Evolutionary conservation across 2,888 invertebrate species (phyloP).

Genomic region (Drosophila nr. fundita): DNA sequence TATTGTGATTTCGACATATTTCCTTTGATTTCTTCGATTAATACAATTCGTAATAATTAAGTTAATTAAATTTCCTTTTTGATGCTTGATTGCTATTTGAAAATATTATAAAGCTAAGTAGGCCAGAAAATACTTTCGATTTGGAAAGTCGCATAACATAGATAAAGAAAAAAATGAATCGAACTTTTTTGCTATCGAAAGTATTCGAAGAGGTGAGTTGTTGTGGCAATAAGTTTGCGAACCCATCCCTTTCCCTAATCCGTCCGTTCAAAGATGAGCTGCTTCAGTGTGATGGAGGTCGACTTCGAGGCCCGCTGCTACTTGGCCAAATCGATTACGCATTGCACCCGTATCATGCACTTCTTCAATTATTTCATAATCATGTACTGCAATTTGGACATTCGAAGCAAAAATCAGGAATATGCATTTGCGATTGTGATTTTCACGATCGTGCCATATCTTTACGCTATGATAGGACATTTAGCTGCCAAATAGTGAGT

Average conservation of each 20-base stretch:
- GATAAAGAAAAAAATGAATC: background rate
- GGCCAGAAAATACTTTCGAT: too few species aligned
- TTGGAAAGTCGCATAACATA: too few species aligned
- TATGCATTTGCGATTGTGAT: background rate
- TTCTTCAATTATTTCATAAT: constrained; percentile 40
- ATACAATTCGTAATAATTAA: too few species aligned
- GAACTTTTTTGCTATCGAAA: background rate
- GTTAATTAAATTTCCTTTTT: too few species aligned
- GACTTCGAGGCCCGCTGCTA: constrained; percentile 28
- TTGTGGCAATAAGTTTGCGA: background rate
- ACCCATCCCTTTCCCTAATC: background rate
- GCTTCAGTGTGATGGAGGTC: constrained; percentile 34
- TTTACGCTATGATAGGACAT: background rate
- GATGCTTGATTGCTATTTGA: too few species aligned
- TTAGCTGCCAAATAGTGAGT: constrained; percentile 29
- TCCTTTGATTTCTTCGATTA: too few species aligned
- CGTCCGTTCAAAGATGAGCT: constrained; percentile 35
- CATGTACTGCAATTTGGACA: constrained; percentile 39
- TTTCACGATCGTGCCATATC: background rate
- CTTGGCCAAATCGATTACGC: background rate
- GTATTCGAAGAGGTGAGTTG: background rate
- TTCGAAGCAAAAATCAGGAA: constrained; percentile 5
- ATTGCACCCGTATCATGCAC: constrained; percentile 28
- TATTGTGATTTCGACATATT: too few species aligned
- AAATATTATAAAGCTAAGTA: too few species aligned